phyloP scores from a whole-genome alignment of 2,888 invertebrate species.

The Scotopteryx bipunctaria region DNA sequence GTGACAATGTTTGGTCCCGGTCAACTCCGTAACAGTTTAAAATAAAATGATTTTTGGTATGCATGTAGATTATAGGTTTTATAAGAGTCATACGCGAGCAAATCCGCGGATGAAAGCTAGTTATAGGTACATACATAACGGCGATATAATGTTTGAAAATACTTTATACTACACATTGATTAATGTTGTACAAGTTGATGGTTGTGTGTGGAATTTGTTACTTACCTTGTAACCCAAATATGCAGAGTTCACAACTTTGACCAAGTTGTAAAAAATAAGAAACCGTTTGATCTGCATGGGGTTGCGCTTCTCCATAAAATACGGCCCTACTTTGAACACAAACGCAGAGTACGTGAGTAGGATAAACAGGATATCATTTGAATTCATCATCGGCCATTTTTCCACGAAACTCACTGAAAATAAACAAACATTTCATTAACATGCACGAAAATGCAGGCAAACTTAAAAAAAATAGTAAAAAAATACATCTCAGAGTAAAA shows the following conservation, averaged over 20 bases:
- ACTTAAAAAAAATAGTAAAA: neutral
- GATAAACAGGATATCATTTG: constrained; percentile 82
- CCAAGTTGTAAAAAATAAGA: constrained; percentile 85
- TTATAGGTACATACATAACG: too few relatives aligned
- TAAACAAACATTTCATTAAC: neutral
- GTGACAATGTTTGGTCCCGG: too few relatives aligned
- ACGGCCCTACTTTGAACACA: constrained; percentile 86
- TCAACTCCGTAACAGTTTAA: too few relatives aligned
- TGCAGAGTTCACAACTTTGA: constrained; percentile 84
- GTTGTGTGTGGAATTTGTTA: too few relatives aligned
- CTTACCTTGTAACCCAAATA: constrained; percentile 80
- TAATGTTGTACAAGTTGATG: too few relatives aligned
- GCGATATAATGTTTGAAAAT: too few relatives aligned
- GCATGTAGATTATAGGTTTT: too few relatives aligned
- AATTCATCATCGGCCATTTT: constrained; percentile 86
- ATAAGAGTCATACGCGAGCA: too few relatives aligned
- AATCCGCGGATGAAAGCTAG: too few relatives aligned
- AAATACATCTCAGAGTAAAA: too few relatives aligned
- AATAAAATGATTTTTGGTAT: too few relatives aligned
- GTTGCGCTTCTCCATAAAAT: constrained; percentile 84
- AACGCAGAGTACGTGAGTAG: constrained; percentile 85
- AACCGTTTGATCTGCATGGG: constrained; percentile 84
- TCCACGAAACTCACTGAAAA: constrained; percentile 86
- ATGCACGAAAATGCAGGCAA: neutral
- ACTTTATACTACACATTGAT: too few relatives aligned